Evolutionary conservation across 2,797 vertebrate species (phyloP), one percentile per base, ranked within the genome.

Genomic region (Macroramphosus scolopax): DNA sequence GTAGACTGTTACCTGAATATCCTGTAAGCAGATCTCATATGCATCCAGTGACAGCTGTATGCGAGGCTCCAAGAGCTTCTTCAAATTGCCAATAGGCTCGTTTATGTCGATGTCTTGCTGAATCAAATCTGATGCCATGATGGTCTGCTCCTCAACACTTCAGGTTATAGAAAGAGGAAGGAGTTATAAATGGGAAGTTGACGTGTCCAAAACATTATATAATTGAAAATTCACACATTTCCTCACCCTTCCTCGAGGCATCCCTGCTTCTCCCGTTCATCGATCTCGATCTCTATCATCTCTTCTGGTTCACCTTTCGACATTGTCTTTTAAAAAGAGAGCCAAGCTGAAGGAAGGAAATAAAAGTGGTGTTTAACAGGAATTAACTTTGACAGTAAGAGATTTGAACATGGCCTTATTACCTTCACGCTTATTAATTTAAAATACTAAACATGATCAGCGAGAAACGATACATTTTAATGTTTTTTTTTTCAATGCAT

Each of bases 251-350:
- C 91, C 74, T 92, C 91, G 70, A 92, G 65, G 41, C 91, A 91
- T 2, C 83, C 86, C 67, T 90, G 90, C 65, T 92, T 92, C 67
- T 90, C 97, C 63, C 92, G 93, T 53, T 93, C 97, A 87, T 99
- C 97, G 2, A 99, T 98, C 87, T 98, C 95, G 31, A 99, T 99
- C 86, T 98, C 97, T 87, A 98, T 99, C 89, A 99, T 89, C 84
- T 99, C 96, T 59, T 98, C 97, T 42, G 93, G 80, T 79, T 98
- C 95, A 81, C 93, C 92, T 89, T 98, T 98, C 75, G 94, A 92
- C 97, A 99, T 99, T 66, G 35, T 83, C 82, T 42, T 49, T 31
- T 8, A 13, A 22, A 22, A 41, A 48, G 16, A 59, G 33, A 46
- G 53, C 24, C 44, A 51, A 54, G 37, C 59, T 80, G 51, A 41